Evolutionary conservation across 2,888 invertebrate species (phyloP), one percentile per base, ranked within the genome.

Genomic region (Acanthosepion pharaonis): DNA sequence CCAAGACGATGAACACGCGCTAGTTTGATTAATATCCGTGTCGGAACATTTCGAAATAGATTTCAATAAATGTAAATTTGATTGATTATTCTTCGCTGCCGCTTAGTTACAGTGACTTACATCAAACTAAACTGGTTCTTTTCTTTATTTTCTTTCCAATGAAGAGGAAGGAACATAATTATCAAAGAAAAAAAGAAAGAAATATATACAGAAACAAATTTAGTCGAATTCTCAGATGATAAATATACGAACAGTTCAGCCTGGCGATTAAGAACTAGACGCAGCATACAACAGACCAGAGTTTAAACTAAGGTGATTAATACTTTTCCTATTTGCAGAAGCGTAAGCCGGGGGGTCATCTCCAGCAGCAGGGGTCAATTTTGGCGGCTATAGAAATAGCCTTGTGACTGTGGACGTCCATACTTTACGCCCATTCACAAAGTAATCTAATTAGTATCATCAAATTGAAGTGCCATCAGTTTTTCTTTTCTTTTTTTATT

Each of bases 11-110:
- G 55, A 55, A 23, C n/a, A 78, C 78, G n/a, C n/a, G 11, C 2
- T 33, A 1, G 78, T 78, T 78, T 78, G 78, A 78, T 78, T n/a
- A 78, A 78, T 78, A 78, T 78, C n/a, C 78, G 78, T 78, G 78
- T 78, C 78, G 78, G 78, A 78, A 78, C 78, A 78, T 78, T 78
- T 78, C 78, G 78, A 78, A 78, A 78, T 78, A 78, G 78, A 78
- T 78, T 78, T 78, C 78, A 78, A 78, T 78, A 78, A 78, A 78
- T 78, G 78, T 78, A 78, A n/a, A 78, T 33, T 78, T 78, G 78
- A 78, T 78, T n/a, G 78, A 78, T 78, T n/a, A 78, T 78, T 33
- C 78, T 78, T 78, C 78, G 3, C 18, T 78, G n/a, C 78, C 78
- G 78, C 78, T 33, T 78, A 33, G 78, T 78, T 78, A 78, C 78